Evolutionary conservation across 2,888 invertebrate species (phyloP).

Genomic region (Odontocerum albicorne): DNA sequence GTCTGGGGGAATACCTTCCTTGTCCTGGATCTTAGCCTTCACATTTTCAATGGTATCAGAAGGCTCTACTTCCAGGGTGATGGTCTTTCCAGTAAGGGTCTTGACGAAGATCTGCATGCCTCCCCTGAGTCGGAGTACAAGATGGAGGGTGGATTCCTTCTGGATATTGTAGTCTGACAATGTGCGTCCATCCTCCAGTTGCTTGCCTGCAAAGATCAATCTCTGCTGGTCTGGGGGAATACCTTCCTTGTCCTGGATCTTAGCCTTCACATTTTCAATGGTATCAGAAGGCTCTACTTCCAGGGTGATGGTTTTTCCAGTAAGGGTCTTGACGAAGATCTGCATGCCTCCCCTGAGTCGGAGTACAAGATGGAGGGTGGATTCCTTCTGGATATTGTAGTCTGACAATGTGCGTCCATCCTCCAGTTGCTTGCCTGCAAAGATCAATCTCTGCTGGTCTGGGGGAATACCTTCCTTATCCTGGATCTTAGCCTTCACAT

Average conservation of each 20-base stretch:
- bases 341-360: slow-evolving; percentile 57
- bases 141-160: slow-evolving; percentile 88
- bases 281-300: slow-evolving; percentile 55
- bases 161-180: slow-evolving; percentile 94
- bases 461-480: slow-evolving; percentile 65
- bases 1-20: slow-evolving; percentile 58
- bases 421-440: slow-evolving; percentile 88
- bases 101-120: slow-evolving; percentile 74
- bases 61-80: slow-evolving; percentile 58
- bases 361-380: slow-evolving; percentile 59
- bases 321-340: slow-evolving; percentile 53
- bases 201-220: slow-evolving; percentile 93
- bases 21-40: slow-evolving; percentile 56
- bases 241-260: slow-evolving; percentile 57
- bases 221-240: slow-evolving; percentile 82
- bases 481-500: slow-evolving; percentile 60
- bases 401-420: slow-evolving; percentile 83
- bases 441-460: slow-evolving; percentile 54
- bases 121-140: slow-evolving; percentile 87
- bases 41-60: slow-evolving; percentile 63
- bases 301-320: slow-evolving; percentile 55
- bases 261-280: slow-evolving; percentile 64
- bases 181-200: slow-evolving; percentile 92
- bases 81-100: slow-evolving; percentile 60
- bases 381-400: slow-evolving; percentile 66